Evolutionary conservation across 2,888 invertebrate species (phyloP).

Genomic region (Coenonympha glycerion): DNA sequence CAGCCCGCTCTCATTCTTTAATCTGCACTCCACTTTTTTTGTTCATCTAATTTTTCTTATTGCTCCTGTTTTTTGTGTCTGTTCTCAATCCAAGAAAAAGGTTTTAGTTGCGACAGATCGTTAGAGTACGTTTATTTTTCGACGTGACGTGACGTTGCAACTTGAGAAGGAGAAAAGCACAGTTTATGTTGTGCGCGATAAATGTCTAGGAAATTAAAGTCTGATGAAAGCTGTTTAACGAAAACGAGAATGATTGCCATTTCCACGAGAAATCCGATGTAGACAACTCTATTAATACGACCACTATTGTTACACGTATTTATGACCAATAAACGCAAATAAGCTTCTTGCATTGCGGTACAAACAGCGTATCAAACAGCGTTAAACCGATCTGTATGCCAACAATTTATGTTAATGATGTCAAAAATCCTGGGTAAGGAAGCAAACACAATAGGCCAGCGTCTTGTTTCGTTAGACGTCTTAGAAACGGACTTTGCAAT

Average conservation of each 20-base stretch:
- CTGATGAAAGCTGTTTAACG: no score
- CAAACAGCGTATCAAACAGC: slow-evolving; percentile 4
- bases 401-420: slow-evolving; percentile 70
- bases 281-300: not conserved
- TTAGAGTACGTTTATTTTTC: slow-evolving; percentile 6
- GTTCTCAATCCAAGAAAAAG: slow-evolving; percentile 2
- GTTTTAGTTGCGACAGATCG: not conserved
- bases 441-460: slow-evolving; percentile 73
- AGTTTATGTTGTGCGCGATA: not conserved
- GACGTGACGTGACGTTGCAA: not conserved
- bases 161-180: not conserved
- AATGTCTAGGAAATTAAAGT: no score
- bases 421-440: slow-evolving; percentile 66
- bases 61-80: not conserved
- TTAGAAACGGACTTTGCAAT: slow-evolving; percentile 59
- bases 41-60: slow-evolving; percentile 8
- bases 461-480: slow-evolving; percentile 67
- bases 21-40: slow-evolving; percentile 4
- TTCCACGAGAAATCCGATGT: no score
- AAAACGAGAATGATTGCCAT: no score
- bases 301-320: not conserved
- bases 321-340: not conserved
- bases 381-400: not conserved
- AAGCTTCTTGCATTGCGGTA: not conserved
- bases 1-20: slow-evolving; percentile 12